phyloP scores from a whole-genome alignment of 2,888 invertebrate species.

The Psococerastis gibbosa region DNA sequence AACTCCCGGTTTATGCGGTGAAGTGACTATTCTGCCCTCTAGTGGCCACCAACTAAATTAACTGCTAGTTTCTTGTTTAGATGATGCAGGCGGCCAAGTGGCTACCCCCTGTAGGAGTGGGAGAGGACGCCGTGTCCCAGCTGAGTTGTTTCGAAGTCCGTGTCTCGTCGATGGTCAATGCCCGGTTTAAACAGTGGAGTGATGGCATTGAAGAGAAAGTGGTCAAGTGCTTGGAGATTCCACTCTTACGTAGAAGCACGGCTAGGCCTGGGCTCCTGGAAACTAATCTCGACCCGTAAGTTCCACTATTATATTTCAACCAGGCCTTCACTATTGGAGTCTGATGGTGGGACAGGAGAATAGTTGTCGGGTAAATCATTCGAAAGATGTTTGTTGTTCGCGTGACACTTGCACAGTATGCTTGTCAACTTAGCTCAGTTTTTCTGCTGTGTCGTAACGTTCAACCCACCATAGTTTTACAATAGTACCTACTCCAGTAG shows the following conservation, averaged over 20 bases:
- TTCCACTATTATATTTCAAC: slow-evolving; percentile 14
- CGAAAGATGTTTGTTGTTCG: neutral
- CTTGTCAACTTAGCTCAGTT: too few relatives aligned
- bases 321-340: too few relatives aligned
- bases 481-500: too few relatives aligned
- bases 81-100: slow-evolving; percentile 53
- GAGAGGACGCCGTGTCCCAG: slow-evolving; percentile 49
- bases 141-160: slow-evolving; percentile 40
- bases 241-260: slow-evolving; percentile 51
- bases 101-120: slow-evolving; percentile 53
- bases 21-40: too few relatives aligned
- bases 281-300: slow-evolving; percentile 60
- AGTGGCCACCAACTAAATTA: too few relatives aligned
- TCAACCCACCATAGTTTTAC: too few relatives aligned
- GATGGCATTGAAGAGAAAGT: slow-evolving; percentile 40
- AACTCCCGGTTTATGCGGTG: too few relatives aligned
- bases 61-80: too few relatives aligned
- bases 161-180: slow-evolving; percentile 34
- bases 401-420: too few relatives aligned
- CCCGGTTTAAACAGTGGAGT: slow-evolving; percentile 35
- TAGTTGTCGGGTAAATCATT: slow-evolving; percentile 4
- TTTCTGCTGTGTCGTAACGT: too few relatives aligned
- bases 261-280: slow-evolving; percentile 42
- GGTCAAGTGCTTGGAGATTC: slow-evolving; percentile 39
- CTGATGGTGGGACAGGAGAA: too few relatives aligned